phyloP scores from a whole-genome alignment of 2,797 vertebrate species.

The Numenius phaeopus region DNA sequence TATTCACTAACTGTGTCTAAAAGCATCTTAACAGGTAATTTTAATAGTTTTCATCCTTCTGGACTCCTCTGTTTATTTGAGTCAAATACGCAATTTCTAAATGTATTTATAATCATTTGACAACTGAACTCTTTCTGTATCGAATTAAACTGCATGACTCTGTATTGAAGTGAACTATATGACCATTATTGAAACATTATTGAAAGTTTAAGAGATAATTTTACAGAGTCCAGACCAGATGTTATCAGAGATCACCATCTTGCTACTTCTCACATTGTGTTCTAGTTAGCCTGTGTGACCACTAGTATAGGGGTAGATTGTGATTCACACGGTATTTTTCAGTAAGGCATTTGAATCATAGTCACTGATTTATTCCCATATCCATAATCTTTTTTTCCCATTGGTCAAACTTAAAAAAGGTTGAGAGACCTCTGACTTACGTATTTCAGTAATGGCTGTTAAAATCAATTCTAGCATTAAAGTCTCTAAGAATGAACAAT shows the following conservation, averaged over 20 bases:
- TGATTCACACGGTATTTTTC: constrained; percentile 71
- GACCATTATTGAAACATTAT: background rate
- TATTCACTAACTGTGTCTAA: background rate
- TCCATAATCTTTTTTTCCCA: constrained; percentile 74
- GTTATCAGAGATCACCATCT: background rate
- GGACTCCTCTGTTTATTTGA: background rate
- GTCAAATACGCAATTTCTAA: background rate
- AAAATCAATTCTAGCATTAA: constrained; percentile 87
- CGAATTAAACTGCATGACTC: background rate
- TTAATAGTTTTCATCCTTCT: background rate
- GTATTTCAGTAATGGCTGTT: constrained; percentile 84
- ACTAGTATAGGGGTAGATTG: constrained; percentile 49
- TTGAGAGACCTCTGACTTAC: constrained; percentile 82
- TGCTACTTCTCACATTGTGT: constrained; percentile 50
- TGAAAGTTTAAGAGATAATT: constrained; percentile 50
- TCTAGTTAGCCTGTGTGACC: constrained; percentile 49
- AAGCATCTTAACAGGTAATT: background rate
- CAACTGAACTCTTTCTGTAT: background rate
- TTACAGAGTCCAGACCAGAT: constrained; percentile 23
- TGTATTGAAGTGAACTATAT: background rate
- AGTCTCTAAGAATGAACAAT: constrained; percentile 85
- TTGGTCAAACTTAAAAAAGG: constrained; percentile 82
- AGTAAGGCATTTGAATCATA: constrained; percentile 75
- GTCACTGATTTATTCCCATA: constrained; percentile 79
- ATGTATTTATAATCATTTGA: background rate